Evolutionary conservation across 2,888 invertebrate genomes (phyloP), one percentile per base, ranked within the genome.

Genomic region (Acanthococcus lagerstroemiae): DNA sequence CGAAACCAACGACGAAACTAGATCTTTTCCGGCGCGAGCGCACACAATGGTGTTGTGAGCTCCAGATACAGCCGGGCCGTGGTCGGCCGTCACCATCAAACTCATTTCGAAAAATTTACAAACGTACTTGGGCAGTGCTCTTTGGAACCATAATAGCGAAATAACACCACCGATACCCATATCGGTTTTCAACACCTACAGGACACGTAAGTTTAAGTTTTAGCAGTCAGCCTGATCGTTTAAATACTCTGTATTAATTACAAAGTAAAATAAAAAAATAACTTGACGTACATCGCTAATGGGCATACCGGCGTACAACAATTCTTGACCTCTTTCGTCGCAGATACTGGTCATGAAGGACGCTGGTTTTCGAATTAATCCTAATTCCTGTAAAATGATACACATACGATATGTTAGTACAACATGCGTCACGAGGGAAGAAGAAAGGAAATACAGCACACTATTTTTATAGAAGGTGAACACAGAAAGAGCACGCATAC

Each of bases 271-370:
- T 52, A 52, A 19, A 21, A 7, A 17, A 48, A 48, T n/a, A n/a
- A n/a, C n/a, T n/a, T 17, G 48, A 71, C 75, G 73, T 69, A 78
- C 78, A 70, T 81, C 81, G 52, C 83, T 82, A 72, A 85, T 85
- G 15, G 84, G 84, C 77, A 95, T 92, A 44, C 99, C 99, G 70
- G 96, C 96, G 79, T 99, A 99, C 66, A 92, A 81, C 68, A 97
- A 79, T 78, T 97, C 97, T 75, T 96, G 95, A 9, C 99, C 99
- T 70, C 99, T 83, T 79, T 99, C 99, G 78, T 99, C 99, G 76
- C 97, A 97, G 73, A 99, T 99, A 17, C 94, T 94, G 21, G 97
- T 96, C 89, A 99, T 97, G 78, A 99, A 99, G 1, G 95, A 95
- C 0, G 99, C 97, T 46, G 99, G 99, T 75, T 99, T 99, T 44